Percentiles rank a stretch among this genome's conserved stretches.
phyloP scores from a whole-genome alignment of 2,113 vertebrate species.

The Leptosomus discolor region DNA sequence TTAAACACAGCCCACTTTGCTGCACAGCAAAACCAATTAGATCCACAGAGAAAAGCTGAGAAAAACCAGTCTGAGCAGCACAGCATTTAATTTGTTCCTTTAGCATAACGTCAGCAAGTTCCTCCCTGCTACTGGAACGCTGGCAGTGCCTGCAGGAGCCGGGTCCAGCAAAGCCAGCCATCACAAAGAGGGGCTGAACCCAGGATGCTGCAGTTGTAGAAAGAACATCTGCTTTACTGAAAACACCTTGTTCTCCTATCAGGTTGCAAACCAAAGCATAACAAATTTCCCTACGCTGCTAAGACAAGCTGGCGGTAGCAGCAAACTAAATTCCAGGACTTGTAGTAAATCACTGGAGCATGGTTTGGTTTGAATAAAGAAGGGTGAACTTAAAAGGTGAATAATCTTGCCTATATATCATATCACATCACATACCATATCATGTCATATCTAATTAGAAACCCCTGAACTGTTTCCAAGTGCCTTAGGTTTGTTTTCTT shows the following conservation, averaged over 20 bases:
- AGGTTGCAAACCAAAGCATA: background rate
- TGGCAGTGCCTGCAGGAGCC: background rate
- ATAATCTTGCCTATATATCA: background rate
- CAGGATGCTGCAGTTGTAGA: background rate
- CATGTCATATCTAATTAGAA: background rate
- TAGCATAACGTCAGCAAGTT: background rate
- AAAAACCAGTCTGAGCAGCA: background rate
- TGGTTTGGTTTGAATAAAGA: background rate
- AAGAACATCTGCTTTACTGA: background rate
- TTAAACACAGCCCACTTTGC: background rate
- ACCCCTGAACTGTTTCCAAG: background rate
- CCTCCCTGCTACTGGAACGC: background rate
- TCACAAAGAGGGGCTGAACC: background rate
- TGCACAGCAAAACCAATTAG: background rate
- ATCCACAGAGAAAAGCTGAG: background rate
- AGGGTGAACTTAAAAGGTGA: background rate
- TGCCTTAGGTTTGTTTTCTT: slow-evolving; percentile 5
- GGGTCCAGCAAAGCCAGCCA: background rate
- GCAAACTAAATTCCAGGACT: background rate
- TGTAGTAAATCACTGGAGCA: background rate
- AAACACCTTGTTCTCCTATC: background rate
- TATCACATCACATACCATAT: background rate
- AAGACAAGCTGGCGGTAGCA: background rate
- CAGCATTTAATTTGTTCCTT: background rate
- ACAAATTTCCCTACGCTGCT: background rate